Conservation (phyloP, 2,888 invertebrate genomes). For the Hanleya hanleyi region DNA sequence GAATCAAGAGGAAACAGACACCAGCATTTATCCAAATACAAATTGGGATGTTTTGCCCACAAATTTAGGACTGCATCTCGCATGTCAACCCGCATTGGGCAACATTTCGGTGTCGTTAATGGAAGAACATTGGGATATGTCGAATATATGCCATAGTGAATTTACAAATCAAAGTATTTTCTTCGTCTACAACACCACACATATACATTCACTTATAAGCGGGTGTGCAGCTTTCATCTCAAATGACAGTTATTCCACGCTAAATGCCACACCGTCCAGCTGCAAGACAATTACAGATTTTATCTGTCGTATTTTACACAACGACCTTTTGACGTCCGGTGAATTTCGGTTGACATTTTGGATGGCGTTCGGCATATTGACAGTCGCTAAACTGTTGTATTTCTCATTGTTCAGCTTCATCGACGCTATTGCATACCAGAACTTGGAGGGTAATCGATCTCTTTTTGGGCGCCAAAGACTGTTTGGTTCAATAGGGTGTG, state of each 20-base stretch:
- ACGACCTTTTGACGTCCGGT: background rate
- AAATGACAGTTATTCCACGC: no score
- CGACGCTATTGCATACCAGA: slow-evolving; percentile 35
- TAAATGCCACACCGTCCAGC: background rate
- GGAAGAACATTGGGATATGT: no score
- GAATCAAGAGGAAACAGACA: background rate
- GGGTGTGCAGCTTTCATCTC: background rate
- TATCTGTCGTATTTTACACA: background rate
- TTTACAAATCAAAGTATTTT: no score
- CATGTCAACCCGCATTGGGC: background rate
- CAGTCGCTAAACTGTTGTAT: background rate
- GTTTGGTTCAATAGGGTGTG: slow-evolving; percentile 37
- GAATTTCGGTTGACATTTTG: background rate
- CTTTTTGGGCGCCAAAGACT: slow-evolving; percentile 35
- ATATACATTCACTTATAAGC: background rate
- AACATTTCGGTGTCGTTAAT: background rate
- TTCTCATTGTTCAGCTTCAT: slow-evolving; percentile 15
- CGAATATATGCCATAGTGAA: no score
- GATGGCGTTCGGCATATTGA: background rate
- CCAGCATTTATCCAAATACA: no score
- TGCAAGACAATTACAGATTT: background rate
- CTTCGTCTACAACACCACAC: background rate
- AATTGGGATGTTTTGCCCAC: no score
- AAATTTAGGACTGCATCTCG: background rate
- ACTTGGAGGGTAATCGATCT: slow-evolving; percentile 24